These are phyloP conservation scores for Corythoichthys haematopterus DNA, from an alignment of 2,113 vertebrate species.

Conservation along the genomic window DNA sequence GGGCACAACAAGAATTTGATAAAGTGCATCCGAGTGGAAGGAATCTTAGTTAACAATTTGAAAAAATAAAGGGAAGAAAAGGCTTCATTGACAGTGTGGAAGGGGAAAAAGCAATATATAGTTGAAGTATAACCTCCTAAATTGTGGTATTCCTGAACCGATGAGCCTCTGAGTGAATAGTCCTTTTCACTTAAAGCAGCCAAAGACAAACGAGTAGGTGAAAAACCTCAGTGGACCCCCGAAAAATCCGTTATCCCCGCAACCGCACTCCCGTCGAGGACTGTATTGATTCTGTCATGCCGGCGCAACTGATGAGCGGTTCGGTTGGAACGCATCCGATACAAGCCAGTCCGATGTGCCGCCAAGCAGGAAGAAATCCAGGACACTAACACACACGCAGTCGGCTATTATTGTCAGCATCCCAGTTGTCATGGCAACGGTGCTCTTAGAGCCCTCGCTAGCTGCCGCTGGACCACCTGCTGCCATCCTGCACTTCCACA, in stretches of 20 bases:
- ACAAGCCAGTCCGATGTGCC: not conserved
- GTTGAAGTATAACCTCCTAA: too few species aligned
- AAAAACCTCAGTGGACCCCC: not conserved
- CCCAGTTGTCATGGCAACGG: slow-evolving; percentile 70
- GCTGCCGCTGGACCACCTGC: slow-evolving; percentile 67
- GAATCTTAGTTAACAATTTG: too few species aligned
- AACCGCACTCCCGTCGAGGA: not conserved
- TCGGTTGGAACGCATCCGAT: not conserved
- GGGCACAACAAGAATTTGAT: too few species aligned
- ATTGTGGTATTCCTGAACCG: too few species aligned
- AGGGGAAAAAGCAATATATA: not conserved
- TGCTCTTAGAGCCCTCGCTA: slow-evolving; percentile 66
- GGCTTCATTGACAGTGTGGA: not conserved
- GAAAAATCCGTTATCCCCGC: not conserved
- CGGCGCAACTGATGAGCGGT: not conserved
- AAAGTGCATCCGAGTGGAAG: too few species aligned
- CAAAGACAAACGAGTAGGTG: not conserved
- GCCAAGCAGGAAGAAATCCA: not conserved
- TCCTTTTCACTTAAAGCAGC: not conserved
- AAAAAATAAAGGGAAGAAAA: not conserved
- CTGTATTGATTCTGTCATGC: not conserved
- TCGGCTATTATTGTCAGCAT: slow-evolving; percentile 64
- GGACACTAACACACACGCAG: slow-evolving; percentile 7
- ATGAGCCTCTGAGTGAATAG: not conserved
- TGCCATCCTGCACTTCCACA: slow-evolving; percentile 52